Conservation (phyloP, 1,140 invertebrate genomes). For the Ostrea denselamellosa region DNA sequence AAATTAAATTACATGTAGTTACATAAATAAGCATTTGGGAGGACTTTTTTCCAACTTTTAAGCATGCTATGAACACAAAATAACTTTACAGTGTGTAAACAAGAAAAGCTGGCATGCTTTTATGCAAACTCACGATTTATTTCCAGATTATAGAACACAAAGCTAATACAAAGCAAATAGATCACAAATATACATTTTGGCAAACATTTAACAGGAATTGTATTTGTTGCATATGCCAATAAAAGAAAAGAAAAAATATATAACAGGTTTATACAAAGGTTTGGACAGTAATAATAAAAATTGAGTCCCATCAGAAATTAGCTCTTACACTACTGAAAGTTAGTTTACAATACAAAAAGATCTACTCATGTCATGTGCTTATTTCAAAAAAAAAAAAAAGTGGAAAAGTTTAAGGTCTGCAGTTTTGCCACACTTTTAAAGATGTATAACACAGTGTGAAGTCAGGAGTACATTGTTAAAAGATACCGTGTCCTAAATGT, state of each 20-base stretch:
- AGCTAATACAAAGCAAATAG: not conserved
- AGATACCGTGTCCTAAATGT: not conserved
- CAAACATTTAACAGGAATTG: not conserved
- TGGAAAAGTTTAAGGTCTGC: not conserved
- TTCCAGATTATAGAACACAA: not conserved
- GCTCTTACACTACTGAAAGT: not conserved
- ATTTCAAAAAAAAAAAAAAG: conserved; percentile 10
- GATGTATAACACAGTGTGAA: conserved; percentile 4
- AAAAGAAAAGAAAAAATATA: not conserved
- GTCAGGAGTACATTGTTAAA: not conserved
- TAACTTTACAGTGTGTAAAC: not conserved
- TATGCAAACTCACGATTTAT: not conserved
- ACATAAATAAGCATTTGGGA: not conserved
- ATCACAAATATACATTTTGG: not conserved
- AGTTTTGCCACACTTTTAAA: conserved; percentile 1
- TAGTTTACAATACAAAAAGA: not conserved
- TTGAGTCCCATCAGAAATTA: not conserved
- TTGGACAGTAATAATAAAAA: not conserved
- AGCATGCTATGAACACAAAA: not conserved
- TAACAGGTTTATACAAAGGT: no score
- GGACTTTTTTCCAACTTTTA: not conserved
- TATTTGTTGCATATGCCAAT: not conserved
- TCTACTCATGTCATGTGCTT: not conserved
- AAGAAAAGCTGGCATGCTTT: not conserved
- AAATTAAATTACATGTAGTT: not conserved